Base-by-base conservation (phyloP, 2,888 invertebrate species). In the Diogma glabrata region DNA sequence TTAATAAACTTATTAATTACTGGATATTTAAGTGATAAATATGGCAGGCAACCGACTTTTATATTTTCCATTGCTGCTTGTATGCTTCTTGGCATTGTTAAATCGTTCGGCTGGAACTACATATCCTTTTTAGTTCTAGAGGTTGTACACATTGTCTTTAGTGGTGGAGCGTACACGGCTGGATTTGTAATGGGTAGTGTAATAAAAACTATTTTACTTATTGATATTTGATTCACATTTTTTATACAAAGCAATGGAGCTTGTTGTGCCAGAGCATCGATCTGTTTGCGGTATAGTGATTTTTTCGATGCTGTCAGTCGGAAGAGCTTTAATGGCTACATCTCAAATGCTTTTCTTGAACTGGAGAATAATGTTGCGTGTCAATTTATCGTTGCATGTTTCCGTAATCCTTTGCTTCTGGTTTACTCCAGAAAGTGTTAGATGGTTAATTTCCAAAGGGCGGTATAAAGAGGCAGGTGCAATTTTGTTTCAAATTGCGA, bases 351-450 rank as follows among this genome's bases (percentile, higher is more conserved):
- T 82, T 56, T 63, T 84, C 33, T 73, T 83, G 54, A 70, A 43
- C 43, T 43, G 43, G 43, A 43, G 6, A 22, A 43, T 23, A 7
- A 20, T 22, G 16, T 4, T 43, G 14, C 22, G n/a, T 7, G 43
- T 43, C 2, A 43, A 22, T 22, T 6, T 22, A 8, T 14, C 22
- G 3, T 22, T 43, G 12, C 23, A 20, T 7, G 20, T n/a, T n/a
- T 7, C 23, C 5, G 3, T 23, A 3, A 2, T 84, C 51, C 64
- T 75, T 16, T 81, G 82, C 65, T 74, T 76, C 60, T 74, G 79
- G 70, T 59, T 80, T 30, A 61, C 79, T 14, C 78, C 81, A 49
- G 82, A 82, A 69, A 81, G 81, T 54, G 70, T 77, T 51, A n/a
- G 43, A 3, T 43, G 43, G 43, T n/a, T 43, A 14, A 14, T 43